Base-by-base conservation (phyloP, 2,113 vertebrate genomes). In the Mesocricetus auratus region DNA sequence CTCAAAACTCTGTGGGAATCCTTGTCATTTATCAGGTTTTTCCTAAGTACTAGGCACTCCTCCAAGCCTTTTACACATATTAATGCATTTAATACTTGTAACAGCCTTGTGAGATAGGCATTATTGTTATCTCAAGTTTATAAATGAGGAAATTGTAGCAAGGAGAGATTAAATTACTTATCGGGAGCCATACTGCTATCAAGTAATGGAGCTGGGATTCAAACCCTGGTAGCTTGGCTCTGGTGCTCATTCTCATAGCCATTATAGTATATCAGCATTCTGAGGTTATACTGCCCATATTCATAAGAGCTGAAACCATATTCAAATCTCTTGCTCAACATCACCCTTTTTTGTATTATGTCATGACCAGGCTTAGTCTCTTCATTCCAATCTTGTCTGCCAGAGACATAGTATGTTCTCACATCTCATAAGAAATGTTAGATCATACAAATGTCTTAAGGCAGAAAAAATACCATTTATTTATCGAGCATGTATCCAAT, bases 41-140 rank as follows among this genome's bases (percentile, higher is more conserved):
- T 81, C 42, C 53, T 89, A 86, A 96, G 86, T 95, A 77, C 85
- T 69, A 91, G 96, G 73, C 42, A 68, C 39, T 69, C 22, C 93
- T 97, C 82, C 39, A 95, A 95, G 60, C 0, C 56, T 94, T 91
- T 96, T 78, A 58, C 94, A 83, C n/a, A 17, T 95, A 95, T 95
- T 92, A 96, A 94, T 89, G 11, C n/a, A 83, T 94, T 96, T 93
- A 89, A 97, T 94, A 66, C 66, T 73, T 91, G 58, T 56, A 96
- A 94, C 75, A 94, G 42, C 13, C 79, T 45, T 58, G 21, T 86
- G 71, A 94, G 47, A 95, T 74, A 82, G 90, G 77, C 64, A 79
- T 64, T 71, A 50, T 77, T 92, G 56, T 94, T 94, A 94, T 92
- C 50, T 96, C 31, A 22, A 60, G 85, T 88, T 93, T 96, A 88